A percentile compares a stretch with the other conserved stretches of the same genome.
These are phyloP conservation scores for Ectropis grisescens DNA, from an alignment of 1,140 invertebrate species.

Conservation along the genomic window DNA sequence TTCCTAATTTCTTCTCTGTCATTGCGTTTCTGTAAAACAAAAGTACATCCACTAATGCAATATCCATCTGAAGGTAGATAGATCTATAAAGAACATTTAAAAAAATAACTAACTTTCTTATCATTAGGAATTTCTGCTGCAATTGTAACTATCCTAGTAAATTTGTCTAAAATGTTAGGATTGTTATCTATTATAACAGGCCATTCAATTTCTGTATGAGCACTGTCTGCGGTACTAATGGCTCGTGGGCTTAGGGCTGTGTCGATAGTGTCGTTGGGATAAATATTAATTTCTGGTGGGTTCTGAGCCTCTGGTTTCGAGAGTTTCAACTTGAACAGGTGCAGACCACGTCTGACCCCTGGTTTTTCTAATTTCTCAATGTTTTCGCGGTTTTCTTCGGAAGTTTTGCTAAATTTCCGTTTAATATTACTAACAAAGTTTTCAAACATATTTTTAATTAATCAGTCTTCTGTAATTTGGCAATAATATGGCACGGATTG, in stretches of 20 bases:
- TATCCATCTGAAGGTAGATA: too few species aligned
- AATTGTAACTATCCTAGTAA: slow-evolving; percentile 74
- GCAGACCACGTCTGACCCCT: slow-evolving; percentile 55
- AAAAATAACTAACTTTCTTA: too few species aligned
- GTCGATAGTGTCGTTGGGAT: slow-evolving; percentile 41
- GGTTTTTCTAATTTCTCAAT: slow-evolving; percentile 37
- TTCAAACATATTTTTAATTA: slow-evolving; percentile 57
- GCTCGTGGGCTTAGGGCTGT: slow-evolving; percentile 50
- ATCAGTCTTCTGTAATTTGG: slow-evolving; percentile 55
- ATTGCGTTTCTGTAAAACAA: slow-evolving; percentile 82
- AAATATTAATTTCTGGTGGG: slow-evolving; percentile 15
- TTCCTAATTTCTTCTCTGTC: slow-evolving; percentile 93
- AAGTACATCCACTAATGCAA: too few species aligned
- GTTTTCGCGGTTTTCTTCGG: slow-evolving; percentile 25
- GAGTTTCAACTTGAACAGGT: slow-evolving; percentile 52
- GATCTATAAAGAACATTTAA: too few species aligned
- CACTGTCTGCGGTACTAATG: slow-evolving; percentile 41
- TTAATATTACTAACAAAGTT: slow-evolving; percentile 51
- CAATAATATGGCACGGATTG: slow-evolving; percentile 28
- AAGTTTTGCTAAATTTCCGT: slow-evolving; percentile 70
- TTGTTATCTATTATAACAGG: slow-evolving; percentile 43
- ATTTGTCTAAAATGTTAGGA: slow-evolving; percentile 76
- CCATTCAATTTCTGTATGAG: slow-evolving; percentile 57
- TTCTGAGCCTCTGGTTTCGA: slow-evolving; percentile 38
- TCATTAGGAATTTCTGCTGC: slow-evolving; percentile 49